Conservation (phyloP, 1,140 invertebrate species). For the Mercenaria mercenaria region DNA sequence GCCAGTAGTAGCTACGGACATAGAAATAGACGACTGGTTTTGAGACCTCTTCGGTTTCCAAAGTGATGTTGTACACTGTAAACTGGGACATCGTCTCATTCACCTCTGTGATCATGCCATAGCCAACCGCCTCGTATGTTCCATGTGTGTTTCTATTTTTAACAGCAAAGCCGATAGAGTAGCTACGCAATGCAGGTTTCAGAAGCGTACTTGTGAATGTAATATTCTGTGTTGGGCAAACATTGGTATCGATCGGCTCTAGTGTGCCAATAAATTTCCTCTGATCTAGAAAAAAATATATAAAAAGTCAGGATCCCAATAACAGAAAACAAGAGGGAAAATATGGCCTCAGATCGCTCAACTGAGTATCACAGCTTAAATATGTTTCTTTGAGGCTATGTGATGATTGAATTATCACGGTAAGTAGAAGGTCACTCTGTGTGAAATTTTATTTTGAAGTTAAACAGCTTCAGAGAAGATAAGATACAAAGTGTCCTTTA, state of each 20-base stretch:
- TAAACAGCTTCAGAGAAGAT: no score
- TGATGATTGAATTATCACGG: no score
- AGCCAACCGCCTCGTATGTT: background rate
- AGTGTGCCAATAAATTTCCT: background rate
- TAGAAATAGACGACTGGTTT: background rate
- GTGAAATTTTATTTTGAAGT: no score
- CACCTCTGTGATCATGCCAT: background rate
- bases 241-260: background rate
- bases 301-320: no score
- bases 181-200: background rate
- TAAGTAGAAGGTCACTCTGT: no score
- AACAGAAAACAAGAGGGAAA: no score
- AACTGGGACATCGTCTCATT: background rate
- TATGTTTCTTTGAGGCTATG: no score
- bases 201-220: background rate
- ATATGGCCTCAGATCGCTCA: no score
- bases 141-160: background rate
- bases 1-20: background rate
- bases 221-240: conserved; percentile 3
- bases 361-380: no score
- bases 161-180: background rate
- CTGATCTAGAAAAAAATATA: no score
- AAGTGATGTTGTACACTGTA: background rate
- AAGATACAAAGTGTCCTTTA: no score
- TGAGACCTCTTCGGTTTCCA: background rate